Conservation (phyloP, 1,140 invertebrate genomes). For the Drosophila virilis region DNA sequence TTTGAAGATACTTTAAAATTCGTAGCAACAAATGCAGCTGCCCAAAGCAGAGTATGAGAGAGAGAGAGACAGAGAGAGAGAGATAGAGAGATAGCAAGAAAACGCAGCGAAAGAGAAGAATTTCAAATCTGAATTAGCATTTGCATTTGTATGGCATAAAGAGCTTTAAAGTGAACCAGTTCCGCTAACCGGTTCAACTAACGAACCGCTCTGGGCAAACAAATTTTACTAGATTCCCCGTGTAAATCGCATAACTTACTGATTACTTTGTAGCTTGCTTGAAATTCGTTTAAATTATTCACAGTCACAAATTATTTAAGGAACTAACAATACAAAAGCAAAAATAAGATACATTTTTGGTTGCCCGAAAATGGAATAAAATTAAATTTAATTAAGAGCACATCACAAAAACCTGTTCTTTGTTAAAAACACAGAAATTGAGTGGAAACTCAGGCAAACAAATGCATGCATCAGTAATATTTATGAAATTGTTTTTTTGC, state of each 20-base stretch:
- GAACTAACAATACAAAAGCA: neutral
- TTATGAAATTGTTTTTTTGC: neutral
- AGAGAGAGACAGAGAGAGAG: no score
- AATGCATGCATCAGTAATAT: neutral
- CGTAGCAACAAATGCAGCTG: conserved; percentile 67
- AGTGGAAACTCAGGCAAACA: neutral
- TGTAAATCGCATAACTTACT: conserved; percentile 20
- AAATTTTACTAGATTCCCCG: conserved; percentile 23
- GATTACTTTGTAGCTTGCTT: conserved; percentile 1
- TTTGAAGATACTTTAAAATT: conserved; percentile 77
- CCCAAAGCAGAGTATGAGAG: conserved; percentile 26
- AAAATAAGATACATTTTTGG: neutral
- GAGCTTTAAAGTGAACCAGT: conserved; percentile 20
- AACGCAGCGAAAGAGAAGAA: conserved; percentile 10
- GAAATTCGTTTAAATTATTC: conserved; percentile 25
- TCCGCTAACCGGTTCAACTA: conserved; percentile 13
- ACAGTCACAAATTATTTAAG: conserved; percentile 20
- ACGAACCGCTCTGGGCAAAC: neutral
- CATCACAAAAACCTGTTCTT: conserved; percentile 1
- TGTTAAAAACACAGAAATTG: neutral
- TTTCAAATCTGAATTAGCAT: conserved; percentile 32
- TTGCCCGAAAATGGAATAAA: neutral
- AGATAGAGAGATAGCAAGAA: no score
- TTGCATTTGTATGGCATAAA: conserved; percentile 34
- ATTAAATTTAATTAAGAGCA: neutral